Base-by-base conservation (phyloP, 2,888 invertebrate species). In the Heliconius charithonia region DNA sequence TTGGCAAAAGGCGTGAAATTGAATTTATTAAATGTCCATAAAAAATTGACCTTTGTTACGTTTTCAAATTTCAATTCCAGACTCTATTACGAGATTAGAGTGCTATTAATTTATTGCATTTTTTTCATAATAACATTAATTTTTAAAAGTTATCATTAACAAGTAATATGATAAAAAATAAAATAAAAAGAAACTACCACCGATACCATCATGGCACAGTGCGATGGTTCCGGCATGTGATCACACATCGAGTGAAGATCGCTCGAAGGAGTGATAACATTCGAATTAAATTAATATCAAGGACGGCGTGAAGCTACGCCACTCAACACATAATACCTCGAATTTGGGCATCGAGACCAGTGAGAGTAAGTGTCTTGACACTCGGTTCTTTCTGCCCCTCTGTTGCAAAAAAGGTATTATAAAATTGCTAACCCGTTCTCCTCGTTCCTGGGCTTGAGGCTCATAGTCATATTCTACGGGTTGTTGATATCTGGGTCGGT, bases 391-490 rank as follows among this genome's bases (percentile, higher is more conserved):
- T 59, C 10, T 59, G 59, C 19, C 19, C 7, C 51, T 59, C 59
- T n/a, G 4, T n/a, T 59, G 10, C n/a, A 59, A 59, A 27, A 27
- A 62, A 25, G 13, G 10, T 63, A 37, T 25, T 2, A 41, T 22
- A 10, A 27, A 41, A 56, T 65, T 70, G 56, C 32, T n/a, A 73
- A 82, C 83, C 80, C 82, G 82, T 79, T 80, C 81, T 63, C 82
- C 88, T 65, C 91, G 86, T n/a, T 93, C 89, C 80, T 93, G 93
- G 9, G 91, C 91, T 81, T 94, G 93, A 0, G 92, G 91, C 80
- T 94, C 93, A 82, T 95, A 95, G 77, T 93, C 93, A 83, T 94
- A 93, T 7, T 91, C 91, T 32, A 89, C 85, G 3, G 89, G 91
- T 76, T 86, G 86, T 83, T 89, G 92, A 67, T 84, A 82, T 81